These are phyloP conservation scores for Acleris emargana DNA, from an alignment of 2,888 invertebrate genomes.

Conservation along the genomic window DNA sequence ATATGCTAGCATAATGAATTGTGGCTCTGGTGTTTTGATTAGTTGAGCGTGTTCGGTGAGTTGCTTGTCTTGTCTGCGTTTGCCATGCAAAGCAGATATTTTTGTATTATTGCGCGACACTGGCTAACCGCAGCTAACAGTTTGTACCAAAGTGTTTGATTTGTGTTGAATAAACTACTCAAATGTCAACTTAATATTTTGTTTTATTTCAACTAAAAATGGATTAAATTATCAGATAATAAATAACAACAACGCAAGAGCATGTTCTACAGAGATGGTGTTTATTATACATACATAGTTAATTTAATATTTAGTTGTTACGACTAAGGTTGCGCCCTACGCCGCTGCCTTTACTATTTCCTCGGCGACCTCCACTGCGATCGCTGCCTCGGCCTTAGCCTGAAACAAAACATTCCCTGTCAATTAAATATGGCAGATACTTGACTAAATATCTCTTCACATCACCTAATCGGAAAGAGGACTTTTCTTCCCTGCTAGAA, in stretches of 20 bases:
- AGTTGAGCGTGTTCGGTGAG: constrained; percentile 53
- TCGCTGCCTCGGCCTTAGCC: constrained; percentile 94
- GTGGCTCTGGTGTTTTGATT: constrained; percentile 34
- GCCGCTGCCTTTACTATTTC: constrained; percentile 93
- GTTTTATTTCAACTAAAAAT: constrained; percentile 58
- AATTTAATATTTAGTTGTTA: constrained; percentile 56
- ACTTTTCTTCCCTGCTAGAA: too few species aligned
- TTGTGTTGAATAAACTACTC: constrained; percentile 84
- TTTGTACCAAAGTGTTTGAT: constrained; percentile 84
- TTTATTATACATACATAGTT: constrained; percentile 64
- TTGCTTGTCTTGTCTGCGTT: constrained; percentile 70
- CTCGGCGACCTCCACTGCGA: constrained; percentile 97
- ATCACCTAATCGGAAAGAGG: too few species aligned
- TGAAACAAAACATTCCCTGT: constrained; percentile 56
- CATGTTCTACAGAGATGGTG: constrained; percentile 55
- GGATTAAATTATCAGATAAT: constrained; percentile 13
- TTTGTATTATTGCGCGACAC: constrained; percentile 60
- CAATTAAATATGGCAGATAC: background rate
- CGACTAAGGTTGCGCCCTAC: constrained; percentile 61
- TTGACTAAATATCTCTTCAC: too few species aligned
- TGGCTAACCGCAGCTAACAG: constrained; percentile 76
- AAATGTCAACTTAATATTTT: constrained; percentile 70
- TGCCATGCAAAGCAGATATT: constrained; percentile 56
- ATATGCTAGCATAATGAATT: constrained; percentile 27
- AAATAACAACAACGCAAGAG: constrained; percentile 30